Evolutionary conservation across 2,113 vertebrate species (phyloP), one percentile per base, ranked within the genome.

Genomic region (Microcebus jonahi): DNA sequence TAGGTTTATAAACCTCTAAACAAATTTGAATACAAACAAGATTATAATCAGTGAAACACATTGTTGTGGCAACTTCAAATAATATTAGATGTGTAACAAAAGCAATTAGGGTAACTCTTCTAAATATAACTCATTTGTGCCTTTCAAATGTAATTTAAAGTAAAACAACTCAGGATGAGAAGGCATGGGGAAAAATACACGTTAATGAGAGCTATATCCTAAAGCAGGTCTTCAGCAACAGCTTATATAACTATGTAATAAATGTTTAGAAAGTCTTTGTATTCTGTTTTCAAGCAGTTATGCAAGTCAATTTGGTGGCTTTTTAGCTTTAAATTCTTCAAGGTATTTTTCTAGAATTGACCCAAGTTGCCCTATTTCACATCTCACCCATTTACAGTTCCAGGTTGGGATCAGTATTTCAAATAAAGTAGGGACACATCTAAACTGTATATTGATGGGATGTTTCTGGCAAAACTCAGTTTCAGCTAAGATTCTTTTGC

Each of bases 121-220:
- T 45, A 88, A 68, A 80, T 70, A 70, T 68, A 80, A 48, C 9
- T 83, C 25, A 7, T 57, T 67, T 92, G n/a, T 31, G 17, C 36
- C 45, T 42, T 88, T 83, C 86, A 93, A 76, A n/a, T 80, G 14
- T 73, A 67, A 77, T 89, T 96, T 81, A 59, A 92, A 34, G 75
- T 79, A 45, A 91, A 65, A 71, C n/a, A 71, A 29, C 27, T 73
- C 55, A 84, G 61, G 77, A 63, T 39, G 31, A 89, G 65, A 67
- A 50, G 31, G 31, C 65, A 2, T 25, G n/a, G 11, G 6, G 31
- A 36, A 59, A 90, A 90, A 20, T 76, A 39, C 63, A 27, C 8
- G 76, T 27, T 92, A 42, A 15, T 48, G 29, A 61, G 79, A 91
- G 68, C 68, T 81, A 50, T n/a, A 23, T 36, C 76, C 20, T 59